Base-by-base conservation (phyloP, 2,888 invertebrate genomes). In the Habrosyne pyritoides region DNA sequence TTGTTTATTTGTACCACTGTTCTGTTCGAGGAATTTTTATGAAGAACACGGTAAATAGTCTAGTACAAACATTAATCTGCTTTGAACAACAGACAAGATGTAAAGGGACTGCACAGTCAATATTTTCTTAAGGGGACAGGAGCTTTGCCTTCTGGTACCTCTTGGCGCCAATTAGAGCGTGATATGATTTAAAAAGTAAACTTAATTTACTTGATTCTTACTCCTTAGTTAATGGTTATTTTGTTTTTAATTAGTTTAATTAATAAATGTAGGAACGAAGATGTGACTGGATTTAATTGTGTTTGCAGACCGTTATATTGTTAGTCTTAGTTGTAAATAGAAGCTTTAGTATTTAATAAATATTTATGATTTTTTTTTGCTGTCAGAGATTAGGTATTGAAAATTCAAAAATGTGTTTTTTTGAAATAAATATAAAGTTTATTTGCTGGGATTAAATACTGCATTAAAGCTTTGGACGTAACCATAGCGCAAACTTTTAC, bases 41-140 rank as follows among this genome's bases (percentile, higher is more conserved):
- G 90, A 91, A 89, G 88, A 85, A 86, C 86, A 75, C 86, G 80
- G 84, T 80, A 92, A 92, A 92, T 89, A 91, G 73, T 71, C 78
- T 69, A 76, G 84, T 74, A 87, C 89, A 91, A 92, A 91, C 91
- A 92, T 90, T 91, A 91, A 91, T 91, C 92, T 91, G 85, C 87
- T 89, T 87, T 86, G 89, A 86, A 89, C 87, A 90, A 88, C 90
- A 84, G 83, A 71, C 69, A 84, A 86, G 87, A 91, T 87, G 87
- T 88, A 89, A 87, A 87, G 90, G 89, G 89, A 84, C 85, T 75
- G 63, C 65, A 59, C 67, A 75, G 85, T 84, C 84, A 91, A 91
- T 91, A 88, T 92, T 92, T 75, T 87, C 79, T 85, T 88, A 85
- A 50, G 87, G 91, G 91, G 91, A 91, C 91, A 87, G 73, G 76